Base-by-base conservation (phyloP, 2,888 invertebrate species). In the Drosophila atroscutellata region DNA sequence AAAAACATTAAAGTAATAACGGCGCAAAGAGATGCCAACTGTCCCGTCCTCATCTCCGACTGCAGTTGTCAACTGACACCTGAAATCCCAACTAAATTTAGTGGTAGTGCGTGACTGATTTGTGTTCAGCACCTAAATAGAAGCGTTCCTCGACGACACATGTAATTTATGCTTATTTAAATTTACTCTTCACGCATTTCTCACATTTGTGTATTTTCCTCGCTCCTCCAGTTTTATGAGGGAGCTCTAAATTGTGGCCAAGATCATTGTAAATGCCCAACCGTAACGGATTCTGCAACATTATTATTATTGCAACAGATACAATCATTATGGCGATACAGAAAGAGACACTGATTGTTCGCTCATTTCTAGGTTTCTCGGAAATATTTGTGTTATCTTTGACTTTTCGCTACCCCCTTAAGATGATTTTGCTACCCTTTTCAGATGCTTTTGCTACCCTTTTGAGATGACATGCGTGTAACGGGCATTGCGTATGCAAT, bases 121-220 rank as follows among this genome's bases (percentile, higher is more conserved):
- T 58, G 62, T 58, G 39, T 52, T 32, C 66, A 50, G 49, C 24
- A 28, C 34, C 32, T 64, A 13, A 13, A 32, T 39, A n/a, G 45
- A 42, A 54, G 15, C 36, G 47, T 24, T 24, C 7, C 67, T 9
- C 28, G 13, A 32, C 20, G 24, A 32, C 32, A 7, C 49, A 36
- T 28, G 42, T 72, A 62, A 87, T 85, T 85, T 89, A 85, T 75
- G 42, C 11, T 20, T 72, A 73, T 58, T 51, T 75, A 75, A 72
- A 81, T 85, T 87, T 89, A 87, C 78, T 81, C 42, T 85, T 85
- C 84, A 85, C 84, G 88, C 84, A 87, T 81, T 78, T 58, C 55
- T n/a, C 45, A 36, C 64, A 64, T 64, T 70, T 78, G 68, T 83
- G 83, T 77, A 34, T 18, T 61, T 55, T 51, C 6, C 59, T n/a